Percentiles rank a stretch among this genome's conserved stretches.
Conservation (phyloP, 1,140 invertebrate species). For the Caenorhabditis inopinata region DNA sequence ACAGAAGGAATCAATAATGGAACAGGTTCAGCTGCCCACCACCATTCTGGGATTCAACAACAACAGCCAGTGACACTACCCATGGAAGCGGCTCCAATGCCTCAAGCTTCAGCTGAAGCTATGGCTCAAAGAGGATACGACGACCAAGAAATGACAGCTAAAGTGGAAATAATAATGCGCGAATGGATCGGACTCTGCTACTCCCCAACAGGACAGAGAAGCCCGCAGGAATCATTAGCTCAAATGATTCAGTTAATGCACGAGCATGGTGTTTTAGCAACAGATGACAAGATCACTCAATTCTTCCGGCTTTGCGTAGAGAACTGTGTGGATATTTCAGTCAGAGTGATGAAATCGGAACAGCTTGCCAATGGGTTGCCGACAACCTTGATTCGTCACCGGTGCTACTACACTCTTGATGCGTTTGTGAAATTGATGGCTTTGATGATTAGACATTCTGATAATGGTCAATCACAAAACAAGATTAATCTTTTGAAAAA, state of each 20-base stretch:
- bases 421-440: constrained; percentile 63
- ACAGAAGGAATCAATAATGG: background rate
- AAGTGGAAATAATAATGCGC: constrained; percentile 87
- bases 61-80: background rate
- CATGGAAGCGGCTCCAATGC: constrained; percentile 3
- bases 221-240: constrained; percentile 89
- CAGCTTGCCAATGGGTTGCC: constrained; percentile 63
- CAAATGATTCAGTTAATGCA: constrained; percentile 92
- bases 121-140: constrained; percentile 28
- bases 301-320: constrained; percentile 96
- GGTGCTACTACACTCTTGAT: constrained; percentile 88
- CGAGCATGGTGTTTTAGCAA: constrained; percentile 90
- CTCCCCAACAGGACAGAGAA: constrained; percentile 76
- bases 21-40: background rate
- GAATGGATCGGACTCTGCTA: constrained; percentile 93
- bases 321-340: constrained; percentile 92
- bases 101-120: constrained; percentile 11
- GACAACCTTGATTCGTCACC: constrained; percentile 74
- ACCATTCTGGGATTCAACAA: background rate
- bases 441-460: constrained; percentile 87
- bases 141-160: constrained; percentile 83
- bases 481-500: constrained; percentile 96
- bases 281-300: constrained; percentile 91
- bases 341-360: constrained; percentile 75
- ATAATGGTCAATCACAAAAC: constrained; percentile 78